A percentile compares a stretch with the other conserved stretches of the same genome.
These are phyloP conservation scores for Saturnia pavonia DNA, from an alignment of 2,888 invertebrate species.

Conservation along the genomic window DNA sequence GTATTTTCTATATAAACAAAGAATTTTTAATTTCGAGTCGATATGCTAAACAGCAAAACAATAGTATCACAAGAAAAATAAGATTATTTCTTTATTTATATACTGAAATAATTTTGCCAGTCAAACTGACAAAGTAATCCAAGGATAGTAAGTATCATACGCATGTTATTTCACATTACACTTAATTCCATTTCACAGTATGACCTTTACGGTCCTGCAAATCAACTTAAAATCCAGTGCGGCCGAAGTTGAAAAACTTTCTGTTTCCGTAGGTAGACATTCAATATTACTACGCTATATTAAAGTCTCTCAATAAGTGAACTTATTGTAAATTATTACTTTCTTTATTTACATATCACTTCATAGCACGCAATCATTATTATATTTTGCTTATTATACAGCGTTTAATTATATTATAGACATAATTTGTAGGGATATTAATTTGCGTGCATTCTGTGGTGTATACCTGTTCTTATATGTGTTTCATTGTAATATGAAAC, in stretches of 20 bases:
- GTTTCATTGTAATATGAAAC: too few relatives aligned
- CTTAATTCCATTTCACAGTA: conserved; percentile 5
- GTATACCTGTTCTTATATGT: too few relatives aligned
- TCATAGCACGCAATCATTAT: too few relatives aligned
- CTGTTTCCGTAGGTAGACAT: conserved; percentile 3
- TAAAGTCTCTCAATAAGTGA: background rate
- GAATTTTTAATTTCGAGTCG: too few relatives aligned
- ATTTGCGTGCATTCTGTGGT: too few relatives aligned
- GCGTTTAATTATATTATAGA: too few relatives aligned
- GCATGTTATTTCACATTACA: conserved; percentile 6
- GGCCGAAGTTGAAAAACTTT: conserved; percentile 11
- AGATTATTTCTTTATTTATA: background rate
- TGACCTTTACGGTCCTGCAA: conserved; percentile 11
- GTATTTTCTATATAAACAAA: too few relatives aligned
- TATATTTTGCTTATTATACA: too few relatives aligned
- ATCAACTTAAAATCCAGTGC: background rate
- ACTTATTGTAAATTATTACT: background rate
- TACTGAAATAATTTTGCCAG: background rate
- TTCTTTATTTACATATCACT: too few relatives aligned
- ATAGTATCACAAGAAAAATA: too few relatives aligned
- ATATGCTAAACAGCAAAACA: too few relatives aligned
- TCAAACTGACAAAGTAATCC: background rate
- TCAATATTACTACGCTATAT: background rate
- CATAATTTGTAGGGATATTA: too few relatives aligned
- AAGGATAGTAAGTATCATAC: background rate